Evolutionary conservation across 2,888 invertebrate species (phyloP), one percentile per base, ranked within the genome.

Genomic region (Capitulum mitella): DNA sequence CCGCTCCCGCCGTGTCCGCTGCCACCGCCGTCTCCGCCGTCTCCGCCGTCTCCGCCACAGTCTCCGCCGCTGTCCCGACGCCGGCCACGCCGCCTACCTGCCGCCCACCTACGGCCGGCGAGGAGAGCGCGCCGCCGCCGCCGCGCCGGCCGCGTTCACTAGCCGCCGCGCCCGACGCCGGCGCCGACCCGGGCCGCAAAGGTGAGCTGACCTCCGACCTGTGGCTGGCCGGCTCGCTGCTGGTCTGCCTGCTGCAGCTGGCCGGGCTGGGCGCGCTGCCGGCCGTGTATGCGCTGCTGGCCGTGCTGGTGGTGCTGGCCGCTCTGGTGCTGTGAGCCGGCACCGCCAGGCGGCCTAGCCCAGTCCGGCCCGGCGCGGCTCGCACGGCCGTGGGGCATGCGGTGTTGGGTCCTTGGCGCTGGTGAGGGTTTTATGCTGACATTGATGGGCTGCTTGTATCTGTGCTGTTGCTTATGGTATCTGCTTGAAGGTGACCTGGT

Each of bases 261-360:
- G 90, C 91, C 84, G 90, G 91, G 84, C 86, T 91, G 87, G 92
- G 93, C 87, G 88, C 91, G 87, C 88, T 92, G 87, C 90, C 92
- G 85, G 88, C 92, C 86, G 89, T 92, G 86, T 90, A 92, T 86
- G 88, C 93, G 85, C 86, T 92, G 85, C 88, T 92, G 86, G 92
- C 92, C 85, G 89, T 92, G 84, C 79, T 81, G 43, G 80, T 81
- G 77, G 79, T 80, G 46, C 77, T 81, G 77, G 64, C 79, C 54
- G 79, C 79, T 40, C 77, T 81, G 22, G 80, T 80, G 76, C 34
- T 78, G 40, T 79, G 79, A 80, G 76, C 74, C 48, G n/a, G 54
- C 54, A 3, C 54, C 3, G 26, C 51, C 51, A 3, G 51, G 12
- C 3, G 14, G 51, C 51, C 51, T 43, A 12, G 12, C 16, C 12